phyloP scores from a whole-genome alignment of 2,888 invertebrate genomes.

The Pandemis cinnamomeana region DNA sequence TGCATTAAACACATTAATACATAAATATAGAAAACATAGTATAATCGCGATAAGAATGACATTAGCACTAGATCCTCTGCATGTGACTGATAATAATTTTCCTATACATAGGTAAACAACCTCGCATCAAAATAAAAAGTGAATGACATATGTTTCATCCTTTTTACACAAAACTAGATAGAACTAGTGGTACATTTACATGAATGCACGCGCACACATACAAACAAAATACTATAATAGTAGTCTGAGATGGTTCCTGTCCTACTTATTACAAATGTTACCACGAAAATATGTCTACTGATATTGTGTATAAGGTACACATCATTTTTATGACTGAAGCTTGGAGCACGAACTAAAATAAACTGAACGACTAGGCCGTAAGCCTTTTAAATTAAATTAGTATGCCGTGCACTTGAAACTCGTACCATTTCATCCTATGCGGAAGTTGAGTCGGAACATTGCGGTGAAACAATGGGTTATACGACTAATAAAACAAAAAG shows the following conservation, averaged over 20 bases:
- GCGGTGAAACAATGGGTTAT: background rate
- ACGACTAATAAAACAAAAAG: background rate
- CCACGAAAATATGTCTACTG: too few species aligned
- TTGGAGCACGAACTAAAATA: slow-evolving; percentile 12
- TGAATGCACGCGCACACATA: background rate
- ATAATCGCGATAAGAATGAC: slow-evolving; percentile 1
- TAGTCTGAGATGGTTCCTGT: too few species aligned
- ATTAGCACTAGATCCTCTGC: slow-evolving; percentile 5
- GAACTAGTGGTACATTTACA: too few species aligned
- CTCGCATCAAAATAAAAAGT: background rate
- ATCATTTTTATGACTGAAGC: slow-evolving; percentile 1
- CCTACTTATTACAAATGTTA: too few species aligned
- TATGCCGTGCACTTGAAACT: slow-evolving; percentile 29
- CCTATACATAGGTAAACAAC: slow-evolving; percentile 30
- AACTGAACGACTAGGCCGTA: slow-evolving; percentile 18
- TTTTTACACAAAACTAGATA: background rate
- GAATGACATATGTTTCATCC: background rate
- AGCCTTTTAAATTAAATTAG: slow-evolving; percentile 37
- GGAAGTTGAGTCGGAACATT: background rate
- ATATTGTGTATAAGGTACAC: background rate
- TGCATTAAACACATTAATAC: slow-evolving; percentile 13
- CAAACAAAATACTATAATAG: background rate
- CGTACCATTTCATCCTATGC: slow-evolving; percentile 8
- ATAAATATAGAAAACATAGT: slow-evolving; percentile 3
- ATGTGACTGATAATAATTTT: slow-evolving; percentile 16